Percentiles rank a stretch among this genome's conserved stretches.
Evolutionary conservation across 2,888 invertebrate genomes (phyloP).

Genomic region (Linnaemya tessellans): DNA sequence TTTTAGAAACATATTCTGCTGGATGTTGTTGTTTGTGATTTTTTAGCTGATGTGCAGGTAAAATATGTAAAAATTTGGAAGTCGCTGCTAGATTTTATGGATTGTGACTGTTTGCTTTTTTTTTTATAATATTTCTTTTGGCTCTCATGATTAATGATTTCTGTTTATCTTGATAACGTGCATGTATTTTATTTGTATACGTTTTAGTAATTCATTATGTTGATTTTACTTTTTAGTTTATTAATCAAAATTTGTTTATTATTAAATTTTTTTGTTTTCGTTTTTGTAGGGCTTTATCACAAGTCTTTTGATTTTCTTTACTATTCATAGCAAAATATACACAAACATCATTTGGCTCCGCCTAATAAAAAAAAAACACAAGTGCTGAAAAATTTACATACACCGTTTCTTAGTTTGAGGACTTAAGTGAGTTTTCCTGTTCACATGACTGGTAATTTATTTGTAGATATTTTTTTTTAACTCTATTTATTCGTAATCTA

Average conservation of each 20-base stretch:
- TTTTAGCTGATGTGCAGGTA: slow-evolving; percentile 9
- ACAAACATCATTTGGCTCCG: not conserved
- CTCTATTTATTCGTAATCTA: slow-evolving; percentile 21
- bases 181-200: slow-evolving; percentile 35
- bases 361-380: not conserved
- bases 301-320: not conserved
- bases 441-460: slow-evolving; percentile 12
- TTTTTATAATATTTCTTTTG: slow-evolving; percentile 6
- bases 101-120: slow-evolving; percentile 29
- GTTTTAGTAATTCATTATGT: slow-evolving; percentile 55
- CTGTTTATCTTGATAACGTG: slow-evolving; percentile 61
- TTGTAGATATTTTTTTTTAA: not conserved
- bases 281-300: not conserved
- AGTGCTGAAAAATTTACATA: not conserved
- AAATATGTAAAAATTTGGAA: not conserved
- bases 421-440: slow-evolving; percentile 57
- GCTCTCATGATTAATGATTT: slow-evolving; percentile 65
- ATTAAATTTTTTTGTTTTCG: not conserved
- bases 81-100: slow-evolving; percentile 6
- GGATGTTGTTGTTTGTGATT: not conserved
- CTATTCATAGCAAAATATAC: not conserved
- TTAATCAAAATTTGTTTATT: not conserved
- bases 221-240: slow-evolving; percentile 16
- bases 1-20: slow-evolving; percentile 32
- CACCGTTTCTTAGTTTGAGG: not conserved